phyloP scores from a whole-genome alignment of 2,113 vertebrate genomes.

The Corythaeola cristata region DNA sequence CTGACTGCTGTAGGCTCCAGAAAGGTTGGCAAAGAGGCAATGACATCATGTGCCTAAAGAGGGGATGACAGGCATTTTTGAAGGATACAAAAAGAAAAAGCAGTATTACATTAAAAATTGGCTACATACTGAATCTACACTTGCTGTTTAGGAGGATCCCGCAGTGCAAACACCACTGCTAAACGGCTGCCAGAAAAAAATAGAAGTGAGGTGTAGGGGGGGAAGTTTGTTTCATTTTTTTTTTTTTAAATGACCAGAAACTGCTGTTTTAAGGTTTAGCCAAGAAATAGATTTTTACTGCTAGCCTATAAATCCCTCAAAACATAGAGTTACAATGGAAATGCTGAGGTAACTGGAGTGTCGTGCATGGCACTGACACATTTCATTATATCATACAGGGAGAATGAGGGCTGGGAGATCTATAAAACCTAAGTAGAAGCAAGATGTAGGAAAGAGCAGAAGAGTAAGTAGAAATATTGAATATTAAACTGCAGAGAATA shows the following conservation, averaged over 20 bases:
- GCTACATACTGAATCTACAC: neutral
- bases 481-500: slow-evolving; percentile 24
- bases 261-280: slow-evolving; percentile 33
- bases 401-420: slow-evolving; percentile 44
- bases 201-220: neutral
- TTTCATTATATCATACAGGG: slow-evolving; percentile 35
- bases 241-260: slow-evolving; percentile 45
- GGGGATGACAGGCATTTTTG: neutral
- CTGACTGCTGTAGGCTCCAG: neutral
- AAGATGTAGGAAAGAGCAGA: slow-evolving; percentile 6
- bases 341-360: slow-evolving; percentile 48
- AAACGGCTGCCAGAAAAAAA: neutral
- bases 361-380: slow-evolving; percentile 31
- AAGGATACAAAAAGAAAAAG: neutral
- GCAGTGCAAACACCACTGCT: neutral
- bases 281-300: slow-evolving; percentile 52
- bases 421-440: slow-evolving; percentile 38
- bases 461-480: slow-evolving; percentile 20
- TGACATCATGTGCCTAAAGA: slow-evolving; percentile 2
- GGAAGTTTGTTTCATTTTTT: slow-evolving; percentile 35
- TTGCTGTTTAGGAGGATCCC: slow-evolving; percentile 9
- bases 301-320: slow-evolving; percentile 49
- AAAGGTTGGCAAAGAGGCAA: neutral
- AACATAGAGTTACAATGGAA: slow-evolving; percentile 55
- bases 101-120: neutral